phyloP scores from a whole-genome alignment of 2,113 vertebrate genomes.

The Motacilla alba region DNA sequence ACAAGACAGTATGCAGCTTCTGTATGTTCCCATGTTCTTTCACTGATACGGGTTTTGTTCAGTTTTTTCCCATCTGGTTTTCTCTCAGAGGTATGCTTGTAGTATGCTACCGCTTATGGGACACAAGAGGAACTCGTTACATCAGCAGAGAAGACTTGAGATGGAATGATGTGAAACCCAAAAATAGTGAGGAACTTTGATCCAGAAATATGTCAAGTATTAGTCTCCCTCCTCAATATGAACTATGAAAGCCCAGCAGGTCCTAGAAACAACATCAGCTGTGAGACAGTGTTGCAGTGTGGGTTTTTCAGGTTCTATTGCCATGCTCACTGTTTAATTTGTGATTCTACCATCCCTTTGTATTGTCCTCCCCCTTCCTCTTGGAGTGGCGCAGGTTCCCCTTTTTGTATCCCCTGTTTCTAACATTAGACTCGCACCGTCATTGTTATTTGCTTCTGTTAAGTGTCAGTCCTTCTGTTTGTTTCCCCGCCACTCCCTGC shows the following conservation, averaged over 20 bases:
- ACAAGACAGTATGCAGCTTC: neutral
- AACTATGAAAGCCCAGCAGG: neutral
- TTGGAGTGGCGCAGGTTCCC: too few relatives aligned
- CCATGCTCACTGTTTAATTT: too few relatives aligned
- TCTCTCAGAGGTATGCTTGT: neutral
- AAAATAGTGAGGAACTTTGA: neutral
- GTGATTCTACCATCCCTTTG: too few relatives aligned
- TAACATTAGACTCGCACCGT: too few relatives aligned
- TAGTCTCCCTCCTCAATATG: neutral
- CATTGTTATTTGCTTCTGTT: too few relatives aligned
- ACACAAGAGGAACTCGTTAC: neutral
- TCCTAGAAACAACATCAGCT: neutral
- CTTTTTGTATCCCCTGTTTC: too few relatives aligned
- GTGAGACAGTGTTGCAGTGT: neutral
- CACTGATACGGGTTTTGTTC: neutral
- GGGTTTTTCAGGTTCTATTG: too few relatives aligned
- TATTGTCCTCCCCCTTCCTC: too few relatives aligned
- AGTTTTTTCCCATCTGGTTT: accelerated
- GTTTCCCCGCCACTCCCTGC: too few relatives aligned
- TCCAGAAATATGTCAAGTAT: neutral
- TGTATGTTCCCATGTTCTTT: neutral
- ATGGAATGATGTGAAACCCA: neutral
- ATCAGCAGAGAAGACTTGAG: neutral
- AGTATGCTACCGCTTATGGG: neutral
- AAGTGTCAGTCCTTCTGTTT: too few relatives aligned